Evolutionary conservation across 2,797 vertebrate species (phyloP).

Genomic region (Tragelaphus oryx): DNA sequence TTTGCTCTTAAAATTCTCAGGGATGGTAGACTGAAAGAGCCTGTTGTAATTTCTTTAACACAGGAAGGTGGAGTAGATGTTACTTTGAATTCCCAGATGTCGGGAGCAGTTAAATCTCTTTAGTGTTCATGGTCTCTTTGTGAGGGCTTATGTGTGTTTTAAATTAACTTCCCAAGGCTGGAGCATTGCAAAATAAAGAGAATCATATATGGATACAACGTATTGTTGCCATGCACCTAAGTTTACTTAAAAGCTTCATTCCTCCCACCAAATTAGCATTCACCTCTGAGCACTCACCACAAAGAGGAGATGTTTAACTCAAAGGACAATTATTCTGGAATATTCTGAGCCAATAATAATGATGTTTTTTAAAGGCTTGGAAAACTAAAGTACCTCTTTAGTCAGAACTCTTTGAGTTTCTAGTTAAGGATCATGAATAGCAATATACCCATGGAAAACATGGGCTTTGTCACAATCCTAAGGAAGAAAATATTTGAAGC

Average conservation of each 20-base stretch:
- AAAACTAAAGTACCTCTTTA: not conserved
- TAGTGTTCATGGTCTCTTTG: conserved; percentile 41
- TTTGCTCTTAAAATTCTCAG: conserved; percentile 42
- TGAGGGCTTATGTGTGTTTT: conserved; percentile 37
- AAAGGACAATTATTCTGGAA: conserved; percentile 41
- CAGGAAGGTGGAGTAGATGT: conserved; percentile 34
- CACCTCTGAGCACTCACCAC: not conserved
- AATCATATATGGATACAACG: conserved; percentile 1
- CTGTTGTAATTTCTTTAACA: conserved; percentile 40
- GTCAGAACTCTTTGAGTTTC: not conserved
- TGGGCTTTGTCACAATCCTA: not conserved
- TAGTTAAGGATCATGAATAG: conserved; percentile 28
- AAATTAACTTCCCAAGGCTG: conserved; percentile 41
- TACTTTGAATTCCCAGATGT: conserved; percentile 53
- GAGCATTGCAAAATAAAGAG: conserved; percentile 42
- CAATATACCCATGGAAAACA: not conserved
- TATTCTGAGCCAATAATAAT: conserved; percentile 5
- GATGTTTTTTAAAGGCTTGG: not conserved
- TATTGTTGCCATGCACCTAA: conserved; percentile 29
- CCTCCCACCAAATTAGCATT: conserved; percentile 21
- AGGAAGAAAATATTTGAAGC: conserved; percentile 42
- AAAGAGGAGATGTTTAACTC: not conserved
- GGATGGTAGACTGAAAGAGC: conserved; percentile 36
- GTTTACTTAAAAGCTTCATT: conserved; percentile 54
- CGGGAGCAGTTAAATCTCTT: conserved; percentile 42